Percentiles rank a stretch among this genome's conserved stretches.
Conservation (phyloP, 2,888 invertebrate genomes). For the Muschampia plurimacula region DNA sequence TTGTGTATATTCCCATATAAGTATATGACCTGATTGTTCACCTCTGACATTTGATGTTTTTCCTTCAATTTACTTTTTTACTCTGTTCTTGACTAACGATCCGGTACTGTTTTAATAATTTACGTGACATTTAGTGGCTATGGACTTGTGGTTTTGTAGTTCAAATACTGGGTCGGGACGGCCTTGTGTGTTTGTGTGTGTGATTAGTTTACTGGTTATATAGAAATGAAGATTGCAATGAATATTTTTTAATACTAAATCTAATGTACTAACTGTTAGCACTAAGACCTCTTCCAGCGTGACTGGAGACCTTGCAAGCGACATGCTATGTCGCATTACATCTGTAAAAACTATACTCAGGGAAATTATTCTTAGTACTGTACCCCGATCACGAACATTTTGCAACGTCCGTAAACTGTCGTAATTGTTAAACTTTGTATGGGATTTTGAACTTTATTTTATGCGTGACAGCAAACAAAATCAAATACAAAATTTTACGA, state of each 20-base stretch:
- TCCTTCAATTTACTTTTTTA: slow-evolving; percentile 3
- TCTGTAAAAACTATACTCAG: too few relatives aligned
- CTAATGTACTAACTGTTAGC: background rate
- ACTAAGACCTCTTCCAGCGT: too few relatives aligned
- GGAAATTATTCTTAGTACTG: too few relatives aligned
- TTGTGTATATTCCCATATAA: background rate
- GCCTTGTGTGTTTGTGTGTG: background rate
- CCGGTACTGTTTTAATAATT: slow-evolving; percentile 25
- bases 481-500: too few relatives aligned
- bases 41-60: background rate
- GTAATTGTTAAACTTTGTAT: too few relatives aligned
- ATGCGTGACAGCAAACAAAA: too few relatives aligned
- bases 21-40: background rate
- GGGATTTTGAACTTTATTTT: too few relatives aligned
- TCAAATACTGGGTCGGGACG: background rate
- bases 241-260: background rate
- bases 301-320: too few relatives aligned
- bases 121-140: slow-evolving; percentile 23
- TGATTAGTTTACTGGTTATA: slow-evolving; percentile 9
- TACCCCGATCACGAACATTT: too few relatives aligned
- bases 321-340: too few relatives aligned
- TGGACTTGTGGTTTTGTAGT: slow-evolving; percentile 11
- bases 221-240: background rate
- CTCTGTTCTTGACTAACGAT: slow-evolving; percentile 11
- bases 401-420: too few relatives aligned